A percentile compares a stretch with the other conserved stretches of the same genome.
Evolutionary conservation across 2,888 invertebrate species (phyloP).

Genomic region (Zelleria hepariella): DNA sequence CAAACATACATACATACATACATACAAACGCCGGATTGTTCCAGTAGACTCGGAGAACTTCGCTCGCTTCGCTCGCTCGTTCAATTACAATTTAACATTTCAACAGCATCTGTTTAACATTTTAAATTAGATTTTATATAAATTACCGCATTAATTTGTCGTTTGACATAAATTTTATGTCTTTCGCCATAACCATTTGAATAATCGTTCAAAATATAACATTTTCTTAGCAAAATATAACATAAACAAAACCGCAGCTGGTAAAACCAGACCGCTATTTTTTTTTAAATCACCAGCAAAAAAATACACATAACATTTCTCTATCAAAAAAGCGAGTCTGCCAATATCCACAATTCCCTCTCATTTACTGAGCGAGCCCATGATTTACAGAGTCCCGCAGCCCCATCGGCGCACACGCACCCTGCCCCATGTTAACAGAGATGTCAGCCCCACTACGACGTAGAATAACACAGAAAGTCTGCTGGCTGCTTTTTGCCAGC

Average conservation of each 20-base stretch:
- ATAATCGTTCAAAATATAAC: not conserved
- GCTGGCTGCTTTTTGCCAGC: too few relatives aligned
- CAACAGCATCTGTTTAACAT: not conserved
- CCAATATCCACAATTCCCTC: not conserved
- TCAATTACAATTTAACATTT: too few relatives aligned
- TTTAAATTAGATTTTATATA: not conserved
- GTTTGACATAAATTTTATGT: not conserved
- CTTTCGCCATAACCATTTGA: not conserved
- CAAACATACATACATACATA: too few relatives aligned
- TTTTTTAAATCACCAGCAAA: not conserved
- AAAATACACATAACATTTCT: not conserved
- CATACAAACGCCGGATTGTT: too few relatives aligned
- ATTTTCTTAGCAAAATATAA: not conserved
- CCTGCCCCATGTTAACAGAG: conserved; percentile 17
- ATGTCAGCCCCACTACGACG: conserved; percentile 16
- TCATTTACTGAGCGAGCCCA: not conserved
- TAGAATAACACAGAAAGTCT: not conserved
- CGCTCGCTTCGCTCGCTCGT: too few relatives aligned
- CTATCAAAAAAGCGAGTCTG: not conserved
- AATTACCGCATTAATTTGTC: not conserved
- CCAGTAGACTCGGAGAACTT: too few relatives aligned
- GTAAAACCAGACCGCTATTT: not conserved
- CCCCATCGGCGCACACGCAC: not conserved
- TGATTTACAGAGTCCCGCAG: conserved; percentile 1
- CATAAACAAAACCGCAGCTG: not conserved